These are phyloP conservation scores for Drosophila paranaensis DNA, from an alignment of 2,888 invertebrate species.

Conservation along the genomic window DNA sequence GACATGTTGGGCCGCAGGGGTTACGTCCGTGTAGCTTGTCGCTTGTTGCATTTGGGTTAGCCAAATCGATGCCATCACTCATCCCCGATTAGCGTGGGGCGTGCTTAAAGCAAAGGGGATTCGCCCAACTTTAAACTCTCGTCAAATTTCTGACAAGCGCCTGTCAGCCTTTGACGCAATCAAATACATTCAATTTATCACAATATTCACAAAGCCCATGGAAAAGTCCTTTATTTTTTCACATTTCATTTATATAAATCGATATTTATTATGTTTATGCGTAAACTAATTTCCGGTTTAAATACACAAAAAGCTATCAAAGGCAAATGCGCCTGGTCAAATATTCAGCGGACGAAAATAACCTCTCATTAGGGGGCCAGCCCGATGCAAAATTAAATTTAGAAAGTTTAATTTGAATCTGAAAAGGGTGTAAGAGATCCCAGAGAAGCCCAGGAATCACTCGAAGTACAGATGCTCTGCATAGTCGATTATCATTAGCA, in stretches of 20 bases:
- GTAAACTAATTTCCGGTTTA: constrained; percentile 21
- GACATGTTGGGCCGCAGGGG: constrained; percentile 27
- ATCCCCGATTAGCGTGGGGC: constrained; percentile 20
- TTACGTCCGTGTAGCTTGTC: constrained; percentile 24
- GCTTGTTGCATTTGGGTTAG: constrained; percentile 38
- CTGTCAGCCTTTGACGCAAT: constrained; percentile 33
- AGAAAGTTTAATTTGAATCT: constrained; percentile 32
- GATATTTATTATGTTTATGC: neutral
- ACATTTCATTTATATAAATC: constrained; percentile 6
- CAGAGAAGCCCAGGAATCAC: no score
- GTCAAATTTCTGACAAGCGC: constrained; percentile 43
- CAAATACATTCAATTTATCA: constrained; percentile 26
- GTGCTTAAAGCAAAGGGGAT: constrained; percentile 4
- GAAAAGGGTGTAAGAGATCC: neutral
- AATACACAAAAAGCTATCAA: constrained; percentile 3
- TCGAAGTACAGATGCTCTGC: neutral
- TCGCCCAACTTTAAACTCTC: constrained; percentile 27
- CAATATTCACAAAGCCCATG: neutral
- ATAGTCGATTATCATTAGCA: neutral
- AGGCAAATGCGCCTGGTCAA: neutral
- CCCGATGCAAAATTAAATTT: neutral
- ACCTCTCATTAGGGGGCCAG: constrained; percentile 7
- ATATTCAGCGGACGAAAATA: constrained; percentile 1
- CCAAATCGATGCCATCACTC: constrained; percentile 42
- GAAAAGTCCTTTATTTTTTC: neutral